phyloP scores from a whole-genome alignment of 2,888 invertebrate genomes.

The Seira musarum region DNA sequence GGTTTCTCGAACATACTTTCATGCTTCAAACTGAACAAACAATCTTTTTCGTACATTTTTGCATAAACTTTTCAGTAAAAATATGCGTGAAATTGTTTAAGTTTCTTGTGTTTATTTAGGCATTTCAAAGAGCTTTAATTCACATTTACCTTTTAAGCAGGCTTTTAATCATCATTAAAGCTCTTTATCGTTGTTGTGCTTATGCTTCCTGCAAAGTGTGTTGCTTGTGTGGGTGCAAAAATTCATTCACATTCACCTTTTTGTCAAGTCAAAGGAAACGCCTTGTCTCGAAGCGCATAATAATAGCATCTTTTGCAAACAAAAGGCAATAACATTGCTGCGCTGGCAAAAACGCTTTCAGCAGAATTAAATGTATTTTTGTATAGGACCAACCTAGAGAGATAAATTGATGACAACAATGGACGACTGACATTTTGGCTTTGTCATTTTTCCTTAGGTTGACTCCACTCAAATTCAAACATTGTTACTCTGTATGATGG shows the following conservation, averaged over 20 bases:
- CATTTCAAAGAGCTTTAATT: neutral
- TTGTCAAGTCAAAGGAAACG: conserved; percentile 52
- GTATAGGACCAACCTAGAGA: conserved; percentile 2
- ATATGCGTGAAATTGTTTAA: too few relatives aligned
- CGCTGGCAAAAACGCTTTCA: conserved; percentile 1
- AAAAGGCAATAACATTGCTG: neutral
- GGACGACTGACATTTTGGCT: conserved; percentile 43
- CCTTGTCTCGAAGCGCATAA: conserved; percentile 37
- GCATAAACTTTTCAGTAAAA: neutral
- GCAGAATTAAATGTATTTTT: neutral
- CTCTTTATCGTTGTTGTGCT: too few relatives aligned
- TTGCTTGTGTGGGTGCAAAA: conserved; percentile 50
- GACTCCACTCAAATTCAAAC: neutral
- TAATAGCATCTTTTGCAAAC: conserved; percentile 12
- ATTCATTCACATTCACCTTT: conserved; percentile 51
- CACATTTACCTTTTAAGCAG: too few relatives aligned
- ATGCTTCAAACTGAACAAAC: neutral
- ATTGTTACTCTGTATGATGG: too few relatives aligned
- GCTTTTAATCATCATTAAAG: too few relatives aligned
- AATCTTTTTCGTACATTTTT: neutral
- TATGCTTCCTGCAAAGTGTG: conserved; percentile 13
- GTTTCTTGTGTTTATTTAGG: neutral
- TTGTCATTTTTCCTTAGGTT: conserved; percentile 29
- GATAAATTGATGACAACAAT: conserved; percentile 44
- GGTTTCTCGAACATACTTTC: neutral